Percentiles rank a stretch among this genome's conserved stretches.
These are phyloP conservation scores for Ellobius talpinus DNA, from an alignment of 2,113 vertebrate genomes.

Conservation along the genomic window DNA sequence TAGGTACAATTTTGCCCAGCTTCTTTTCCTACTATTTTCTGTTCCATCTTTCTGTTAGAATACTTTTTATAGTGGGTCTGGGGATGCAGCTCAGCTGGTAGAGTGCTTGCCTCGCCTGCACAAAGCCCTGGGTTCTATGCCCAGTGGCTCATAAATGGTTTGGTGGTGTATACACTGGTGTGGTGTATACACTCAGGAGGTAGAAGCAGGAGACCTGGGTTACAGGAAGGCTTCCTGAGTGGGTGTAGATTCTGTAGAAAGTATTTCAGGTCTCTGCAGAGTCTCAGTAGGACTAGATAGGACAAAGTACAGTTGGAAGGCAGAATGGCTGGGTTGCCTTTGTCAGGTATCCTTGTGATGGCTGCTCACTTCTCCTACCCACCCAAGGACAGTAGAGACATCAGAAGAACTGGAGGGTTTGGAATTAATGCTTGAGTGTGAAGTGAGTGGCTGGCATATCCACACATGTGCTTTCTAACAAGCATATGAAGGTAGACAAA, in stretches of 20 bases:
- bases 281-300: background rate
- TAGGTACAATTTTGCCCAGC: background rate
- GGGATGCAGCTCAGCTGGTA: background rate
- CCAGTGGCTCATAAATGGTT: background rate
- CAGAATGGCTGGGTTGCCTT: background rate
- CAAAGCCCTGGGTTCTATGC: background rate
- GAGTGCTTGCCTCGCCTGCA: background rate
- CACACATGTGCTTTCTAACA: background rate
- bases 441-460: background rate
- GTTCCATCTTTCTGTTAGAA: constrained; percentile 11
- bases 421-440: background rate
- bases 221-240: background rate
- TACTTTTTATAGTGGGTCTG: background rate
- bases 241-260: background rate
- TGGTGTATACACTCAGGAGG: background rate
- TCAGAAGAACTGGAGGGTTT: background rate
- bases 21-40: background rate
- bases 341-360: background rate
- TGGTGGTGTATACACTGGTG: too few relatives aligned
- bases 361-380: background rate
- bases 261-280: background rate
- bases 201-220: background rate
- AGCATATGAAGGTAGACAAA: background rate
- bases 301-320: background rate
- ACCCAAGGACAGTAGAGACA: background rate